Evolutionary conservation across 2,797 vertebrate species (phyloP).

Genomic region (Odontamblyopus rebecca): DNA sequence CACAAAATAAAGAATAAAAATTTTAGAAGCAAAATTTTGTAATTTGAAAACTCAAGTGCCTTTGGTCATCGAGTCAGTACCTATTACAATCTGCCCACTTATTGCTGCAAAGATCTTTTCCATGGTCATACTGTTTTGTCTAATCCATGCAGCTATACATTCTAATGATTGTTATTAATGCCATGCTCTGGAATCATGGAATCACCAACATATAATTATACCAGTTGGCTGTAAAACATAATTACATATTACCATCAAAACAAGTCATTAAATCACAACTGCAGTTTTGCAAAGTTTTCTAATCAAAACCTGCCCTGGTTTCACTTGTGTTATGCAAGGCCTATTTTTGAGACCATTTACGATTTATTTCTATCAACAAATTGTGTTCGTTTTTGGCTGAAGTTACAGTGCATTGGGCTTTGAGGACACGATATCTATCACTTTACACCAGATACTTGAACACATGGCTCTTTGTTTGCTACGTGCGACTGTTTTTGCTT

Average conservation of each 20-base stretch:
- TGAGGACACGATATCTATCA: neutral
- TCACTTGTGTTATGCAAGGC: neutral
- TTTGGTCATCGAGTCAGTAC: too few relatives aligned
- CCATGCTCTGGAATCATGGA: neutral
- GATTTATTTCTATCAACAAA: neutral
- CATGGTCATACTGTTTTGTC: neutral
- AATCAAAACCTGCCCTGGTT: neutral
- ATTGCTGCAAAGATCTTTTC: too few relatives aligned
- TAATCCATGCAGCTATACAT: neutral
- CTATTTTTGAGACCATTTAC: neutral
- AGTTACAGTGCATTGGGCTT: neutral
- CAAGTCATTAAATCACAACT: neutral
- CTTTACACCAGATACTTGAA: neutral
- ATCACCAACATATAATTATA: neutral
- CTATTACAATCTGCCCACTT: too few relatives aligned
- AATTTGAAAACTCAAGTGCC: too few relatives aligned
- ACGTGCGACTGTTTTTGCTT: neutral
- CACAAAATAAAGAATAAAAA: too few relatives aligned
- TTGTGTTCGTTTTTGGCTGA: neutral
- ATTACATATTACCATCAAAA: neutral
- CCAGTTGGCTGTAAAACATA: neutral
- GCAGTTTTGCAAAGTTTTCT: neutral
- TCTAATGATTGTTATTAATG: neutral
- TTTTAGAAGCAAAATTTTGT: too few relatives aligned
- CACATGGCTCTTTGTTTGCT: neutral